These are phyloP conservation scores for Catonia carolina DNA, from an alignment of 2,888 invertebrate genomes.

Conservation along the genomic window DNA sequence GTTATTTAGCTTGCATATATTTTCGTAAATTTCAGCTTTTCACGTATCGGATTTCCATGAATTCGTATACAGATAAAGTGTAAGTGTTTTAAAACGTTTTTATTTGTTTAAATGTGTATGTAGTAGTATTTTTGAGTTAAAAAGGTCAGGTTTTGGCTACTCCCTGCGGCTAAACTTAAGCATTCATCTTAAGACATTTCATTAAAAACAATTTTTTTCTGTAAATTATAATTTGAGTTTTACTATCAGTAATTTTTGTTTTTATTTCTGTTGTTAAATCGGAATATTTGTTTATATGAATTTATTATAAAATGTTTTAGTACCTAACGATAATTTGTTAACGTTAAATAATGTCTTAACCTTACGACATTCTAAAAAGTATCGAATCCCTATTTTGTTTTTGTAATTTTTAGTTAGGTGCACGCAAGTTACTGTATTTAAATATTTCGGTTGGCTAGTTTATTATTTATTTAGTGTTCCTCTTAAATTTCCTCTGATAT, in stretches of 20 bases:
- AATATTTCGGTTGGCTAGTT: too few species aligned
- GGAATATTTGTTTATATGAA: too few species aligned
- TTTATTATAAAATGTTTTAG: too few species aligned
- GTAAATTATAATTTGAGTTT: background rate
- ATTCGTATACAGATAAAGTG: constrained; percentile 29
- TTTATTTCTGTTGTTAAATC: too few species aligned
- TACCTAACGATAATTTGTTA: too few species aligned
- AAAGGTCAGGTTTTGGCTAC: constrained; percentile 10
- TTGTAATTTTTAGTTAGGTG: too few species aligned
- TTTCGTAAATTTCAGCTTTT: constrained; percentile 1
- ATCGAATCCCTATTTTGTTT: constrained; percentile 20
- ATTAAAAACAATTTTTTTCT: constrained; percentile 1
- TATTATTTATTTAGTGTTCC: too few species aligned
- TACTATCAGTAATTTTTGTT: too few species aligned
- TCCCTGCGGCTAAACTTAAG: constrained; percentile 13
- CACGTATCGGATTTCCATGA: constrained; percentile 29
- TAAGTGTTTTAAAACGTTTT: constrained; percentile 20
- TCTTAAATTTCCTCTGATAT: too few species aligned
- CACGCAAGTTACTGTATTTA: too few species aligned
- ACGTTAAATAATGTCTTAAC: too few species aligned
- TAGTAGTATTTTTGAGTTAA: background rate
- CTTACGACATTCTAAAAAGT: too few species aligned
- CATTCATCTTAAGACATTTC: background rate
- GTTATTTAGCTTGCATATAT: background rate
- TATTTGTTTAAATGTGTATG: background rate